Evolutionary conservation across 2,113 vertebrate genomes (phyloP).

Genomic region (Pseudopodoces humilis): DNA sequence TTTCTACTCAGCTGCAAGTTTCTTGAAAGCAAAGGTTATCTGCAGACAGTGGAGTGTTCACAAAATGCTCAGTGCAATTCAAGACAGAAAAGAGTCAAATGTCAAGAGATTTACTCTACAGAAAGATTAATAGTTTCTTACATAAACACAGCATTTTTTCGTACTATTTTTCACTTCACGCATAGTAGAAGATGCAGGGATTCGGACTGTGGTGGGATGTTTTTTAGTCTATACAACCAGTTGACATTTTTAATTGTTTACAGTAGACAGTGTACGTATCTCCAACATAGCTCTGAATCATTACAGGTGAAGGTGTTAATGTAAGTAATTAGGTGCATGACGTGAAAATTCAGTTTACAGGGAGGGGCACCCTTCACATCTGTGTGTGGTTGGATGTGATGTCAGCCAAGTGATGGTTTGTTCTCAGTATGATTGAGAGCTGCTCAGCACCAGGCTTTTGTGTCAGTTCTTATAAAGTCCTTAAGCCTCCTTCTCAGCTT

Average conservation of each 20-base stretch:
- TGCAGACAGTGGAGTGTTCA: neutral
- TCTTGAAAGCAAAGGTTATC: neutral
- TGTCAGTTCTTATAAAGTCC: neutral
- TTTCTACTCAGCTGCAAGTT: neutral
- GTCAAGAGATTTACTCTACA: neutral
- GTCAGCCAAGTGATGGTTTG: neutral
- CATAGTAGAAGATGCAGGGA: neutral
- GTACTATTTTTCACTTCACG: neutral
- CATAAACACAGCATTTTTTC: neutral
- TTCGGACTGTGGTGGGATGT: neutral
- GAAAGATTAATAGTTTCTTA: neutral
- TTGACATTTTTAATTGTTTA: neutral
- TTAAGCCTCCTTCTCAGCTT: neutral
- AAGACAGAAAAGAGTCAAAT: neutral
- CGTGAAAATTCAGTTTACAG: neutral
- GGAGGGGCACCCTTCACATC: neutral
- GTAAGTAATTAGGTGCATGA: neutral
- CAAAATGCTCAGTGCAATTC: neutral
- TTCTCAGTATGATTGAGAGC: neutral
- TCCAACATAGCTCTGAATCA: neutral
- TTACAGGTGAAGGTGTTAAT: neutral
- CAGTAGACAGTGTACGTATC: fast-evolving
- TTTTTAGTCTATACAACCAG: neutral
- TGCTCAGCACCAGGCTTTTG: neutral
- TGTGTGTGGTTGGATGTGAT: neutral